Evolutionary conservation across 2,888 invertebrate genomes (phyloP).

Genomic region (Gari tellinella): DNA sequence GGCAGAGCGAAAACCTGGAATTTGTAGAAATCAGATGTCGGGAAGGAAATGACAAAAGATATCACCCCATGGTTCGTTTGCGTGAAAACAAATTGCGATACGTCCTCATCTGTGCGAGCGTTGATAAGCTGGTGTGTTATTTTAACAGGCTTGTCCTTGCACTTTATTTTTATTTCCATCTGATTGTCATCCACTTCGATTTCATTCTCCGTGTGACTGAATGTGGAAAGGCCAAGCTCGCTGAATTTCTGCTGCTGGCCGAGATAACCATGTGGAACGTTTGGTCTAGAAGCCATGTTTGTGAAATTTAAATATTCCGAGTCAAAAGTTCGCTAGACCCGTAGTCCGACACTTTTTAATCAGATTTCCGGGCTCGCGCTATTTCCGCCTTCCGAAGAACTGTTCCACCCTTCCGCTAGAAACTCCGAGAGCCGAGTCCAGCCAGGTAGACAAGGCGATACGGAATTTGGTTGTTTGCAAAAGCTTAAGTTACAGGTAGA

Average conservation of each 20-base stretch:
- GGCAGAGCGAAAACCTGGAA: conserved; percentile 82
- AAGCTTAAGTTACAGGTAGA: neutral
- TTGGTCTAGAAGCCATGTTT: conserved; percentile 66
- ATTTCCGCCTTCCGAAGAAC: conserved; percentile 8
- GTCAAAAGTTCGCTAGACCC: neutral
- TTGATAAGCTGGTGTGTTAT: conserved; percentile 75
- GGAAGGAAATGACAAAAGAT: conserved; percentile 68
- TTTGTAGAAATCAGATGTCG: conserved; percentile 82
- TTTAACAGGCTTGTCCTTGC: conserved; percentile 64
- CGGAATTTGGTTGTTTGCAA: too few relatives aligned
- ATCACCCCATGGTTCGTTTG: conserved; percentile 70
- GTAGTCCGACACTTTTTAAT: neutral
- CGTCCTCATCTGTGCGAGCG: conserved; percentile 63
- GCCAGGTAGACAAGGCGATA: too few relatives aligned
- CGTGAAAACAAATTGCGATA: conserved; percentile 74
- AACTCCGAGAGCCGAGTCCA: too few relatives aligned
- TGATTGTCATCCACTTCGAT: conserved; percentile 65
- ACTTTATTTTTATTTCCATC: conserved; percentile 71
- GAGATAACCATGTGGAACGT: conserved; percentile 74
- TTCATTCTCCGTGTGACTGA: conserved; percentile 69
- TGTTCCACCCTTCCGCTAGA: too few relatives aligned
- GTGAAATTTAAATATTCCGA: neutral
- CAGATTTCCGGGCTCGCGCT: conserved; percentile 14
- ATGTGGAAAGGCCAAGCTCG: conserved; percentile 67
- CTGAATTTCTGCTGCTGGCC: conserved; percentile 76